Evolutionary conservation across 1,140 invertebrate genomes (phyloP).

Genomic region (Drosophila sucinea): DNA sequence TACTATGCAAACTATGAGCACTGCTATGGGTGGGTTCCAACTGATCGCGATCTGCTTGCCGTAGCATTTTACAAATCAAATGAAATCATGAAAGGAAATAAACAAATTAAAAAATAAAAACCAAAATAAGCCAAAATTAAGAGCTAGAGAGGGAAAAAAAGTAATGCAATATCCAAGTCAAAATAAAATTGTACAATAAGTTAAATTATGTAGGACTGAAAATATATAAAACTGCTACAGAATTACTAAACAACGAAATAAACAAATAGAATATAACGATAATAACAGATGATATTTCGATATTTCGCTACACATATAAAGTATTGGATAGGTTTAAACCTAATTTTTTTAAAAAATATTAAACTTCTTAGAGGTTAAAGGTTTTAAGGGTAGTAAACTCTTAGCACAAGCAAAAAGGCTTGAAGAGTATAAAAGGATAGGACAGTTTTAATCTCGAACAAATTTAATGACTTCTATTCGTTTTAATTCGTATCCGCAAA

Average conservation of each 20-base stretch:
- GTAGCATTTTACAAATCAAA: constrained; percentile 43
- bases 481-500: no score
- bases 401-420: no score
- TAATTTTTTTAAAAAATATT: no score
- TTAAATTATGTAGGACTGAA: neutral
- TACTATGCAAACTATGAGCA: constrained; percentile 69
- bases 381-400: no score
- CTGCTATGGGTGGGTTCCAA: constrained; percentile 60
- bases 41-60: constrained; percentile 45
- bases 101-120: constrained; percentile 38
- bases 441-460: no score
- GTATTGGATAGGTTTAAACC: no score
- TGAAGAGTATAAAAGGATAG: no score
- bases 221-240: neutral
- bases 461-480: no score
- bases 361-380: no score
- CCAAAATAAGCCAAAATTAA: constrained; percentile 3
- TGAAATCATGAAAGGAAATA: constrained; percentile 40
- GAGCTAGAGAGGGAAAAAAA: neutral
- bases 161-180: neutral
- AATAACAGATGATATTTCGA: neutral
- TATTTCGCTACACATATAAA: neutral
- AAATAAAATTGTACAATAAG: neutral
- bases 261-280: neutral
- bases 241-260: neutral